These are phyloP conservation scores for Falco berigora DNA, from an alignment of 2,797 vertebrate species.

Conservation along the genomic window DNA sequence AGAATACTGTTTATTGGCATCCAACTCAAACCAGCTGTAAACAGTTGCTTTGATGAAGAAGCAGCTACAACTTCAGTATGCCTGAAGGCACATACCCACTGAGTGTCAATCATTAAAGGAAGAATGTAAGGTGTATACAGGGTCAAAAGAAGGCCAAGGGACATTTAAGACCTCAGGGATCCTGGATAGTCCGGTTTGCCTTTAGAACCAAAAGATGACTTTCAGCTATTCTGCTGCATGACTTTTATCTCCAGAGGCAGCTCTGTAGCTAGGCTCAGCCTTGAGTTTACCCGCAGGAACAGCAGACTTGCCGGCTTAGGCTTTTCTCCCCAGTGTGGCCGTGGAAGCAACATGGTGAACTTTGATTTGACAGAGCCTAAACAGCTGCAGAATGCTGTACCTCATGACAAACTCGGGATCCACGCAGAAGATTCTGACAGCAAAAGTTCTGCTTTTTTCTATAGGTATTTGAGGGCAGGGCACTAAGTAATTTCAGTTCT, in stretches of 20 bases:
- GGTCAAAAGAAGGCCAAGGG: constrained; percentile 69
- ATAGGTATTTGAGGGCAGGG: constrained; percentile 45
- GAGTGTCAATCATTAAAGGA: constrained; percentile 82
- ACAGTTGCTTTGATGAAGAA: constrained; percentile 90
- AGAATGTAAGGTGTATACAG: constrained; percentile 76
- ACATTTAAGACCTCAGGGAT: constrained; percentile 53
- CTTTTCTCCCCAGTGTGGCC: background rate
- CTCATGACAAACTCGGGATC: background rate
- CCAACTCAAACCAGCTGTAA: constrained; percentile 92
- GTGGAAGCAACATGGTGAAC: background rate
- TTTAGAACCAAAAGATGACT: constrained; percentile 30
- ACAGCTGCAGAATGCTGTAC: background rate
- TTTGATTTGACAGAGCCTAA: background rate
- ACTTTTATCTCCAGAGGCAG: constrained; percentile 27
- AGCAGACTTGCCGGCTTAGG: background rate
- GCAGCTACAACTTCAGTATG: constrained; percentile 67
- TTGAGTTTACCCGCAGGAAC: background rate
- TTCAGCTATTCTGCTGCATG: constrained; percentile 16
- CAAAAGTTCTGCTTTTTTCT: background rate
- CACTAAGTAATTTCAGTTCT: background rate
- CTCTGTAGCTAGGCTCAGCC: background rate
- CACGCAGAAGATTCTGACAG: background rate
- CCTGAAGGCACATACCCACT: constrained; percentile 69
- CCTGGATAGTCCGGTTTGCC: background rate
- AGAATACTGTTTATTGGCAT: constrained; percentile 80